Percentiles rank a stretch among this genome's conserved stretches.
Conservation (phyloP, 2,113 vertebrate species). For the Gambusia affinis region DNA sequence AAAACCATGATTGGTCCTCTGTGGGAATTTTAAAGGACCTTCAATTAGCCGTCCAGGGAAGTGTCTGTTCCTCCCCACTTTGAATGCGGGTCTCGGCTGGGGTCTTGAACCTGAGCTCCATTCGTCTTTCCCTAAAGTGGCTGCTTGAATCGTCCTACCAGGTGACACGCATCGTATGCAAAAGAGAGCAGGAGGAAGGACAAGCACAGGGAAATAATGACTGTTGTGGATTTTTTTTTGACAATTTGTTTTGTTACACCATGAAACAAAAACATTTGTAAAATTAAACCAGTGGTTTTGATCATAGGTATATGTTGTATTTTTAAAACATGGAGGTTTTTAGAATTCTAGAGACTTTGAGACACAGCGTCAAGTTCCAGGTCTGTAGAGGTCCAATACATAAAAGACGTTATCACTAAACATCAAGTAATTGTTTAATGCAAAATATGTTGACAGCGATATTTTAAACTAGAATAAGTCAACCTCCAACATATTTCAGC, state of each 20-base stretch:
- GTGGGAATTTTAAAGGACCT: slow-evolving; percentile 73
- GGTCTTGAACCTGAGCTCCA: slow-evolving; percentile 72
- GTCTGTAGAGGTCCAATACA: too few relatives aligned
- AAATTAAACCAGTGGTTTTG: background rate
- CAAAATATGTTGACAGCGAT: background rate
- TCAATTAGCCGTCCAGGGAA: slow-evolving; percentile 70
- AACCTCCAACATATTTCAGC: background rate
- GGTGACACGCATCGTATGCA: slow-evolving; percentile 67
- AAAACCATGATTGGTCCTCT: slow-evolving; percentile 67
- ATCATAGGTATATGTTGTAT: background rate
- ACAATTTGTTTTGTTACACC: slow-evolving; percentile 15
- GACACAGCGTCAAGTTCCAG: background rate
- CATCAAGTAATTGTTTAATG: background rate
- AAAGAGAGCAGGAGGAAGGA: slow-evolving; percentile 45
- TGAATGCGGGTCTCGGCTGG: slow-evolving; percentile 68
- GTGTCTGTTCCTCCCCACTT: slow-evolving; percentile 56
- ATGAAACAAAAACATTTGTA: background rate
- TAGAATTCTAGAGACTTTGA: background rate
- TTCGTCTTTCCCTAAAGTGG: slow-evolving; percentile 48
- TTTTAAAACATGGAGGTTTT: background rate
- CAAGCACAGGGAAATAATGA: background rate
- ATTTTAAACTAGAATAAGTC: background rate
- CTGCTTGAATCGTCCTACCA: slow-evolving; percentile 27
- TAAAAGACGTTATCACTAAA: too few relatives aligned
- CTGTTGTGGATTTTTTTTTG: background rate